Evolutionary conservation across 2,888 invertebrate genomes (phyloP).

Genomic region (Seira sanloemensis): DNA sequence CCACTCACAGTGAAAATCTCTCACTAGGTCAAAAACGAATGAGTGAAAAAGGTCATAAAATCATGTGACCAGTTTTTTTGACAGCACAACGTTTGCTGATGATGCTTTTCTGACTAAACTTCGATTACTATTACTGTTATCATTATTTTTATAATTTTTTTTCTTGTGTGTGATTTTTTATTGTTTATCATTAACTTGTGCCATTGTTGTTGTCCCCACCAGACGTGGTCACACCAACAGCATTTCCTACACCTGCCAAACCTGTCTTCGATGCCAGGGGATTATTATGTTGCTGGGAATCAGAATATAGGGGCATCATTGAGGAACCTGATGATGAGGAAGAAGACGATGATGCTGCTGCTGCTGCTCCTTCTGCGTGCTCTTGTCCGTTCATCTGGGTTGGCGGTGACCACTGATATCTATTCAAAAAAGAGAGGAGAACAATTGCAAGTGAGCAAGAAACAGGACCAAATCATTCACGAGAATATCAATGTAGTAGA

Average conservation of each 20-base stretch:
- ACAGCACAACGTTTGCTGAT: too few relatives aligned
- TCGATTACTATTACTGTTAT: slow-evolving; percentile 36
- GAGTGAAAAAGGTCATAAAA: slow-evolving; percentile 34
- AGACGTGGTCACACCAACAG: slow-evolving; percentile 49
- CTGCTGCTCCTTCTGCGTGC: slow-evolving; percentile 63
- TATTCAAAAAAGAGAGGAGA: slow-evolving; percentile 36
- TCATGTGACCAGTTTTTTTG: slow-evolving; percentile 24
- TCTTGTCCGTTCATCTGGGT: slow-evolving; percentile 75
- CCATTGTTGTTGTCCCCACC: slow-evolving; percentile 56
- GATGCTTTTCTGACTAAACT: slow-evolving; percentile 23
- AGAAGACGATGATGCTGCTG: slow-evolving; percentile 51
- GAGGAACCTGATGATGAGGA: slow-evolving; percentile 45
- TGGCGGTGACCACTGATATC: slow-evolving; percentile 73
- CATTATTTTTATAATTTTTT: too few relatives aligned
- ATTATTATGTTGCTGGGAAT: slow-evolving; percentile 53
- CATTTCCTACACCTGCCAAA: slow-evolving; percentile 67
- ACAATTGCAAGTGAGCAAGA: too few relatives aligned
- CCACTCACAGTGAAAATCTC: background rate
- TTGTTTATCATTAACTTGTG: too few relatives aligned
- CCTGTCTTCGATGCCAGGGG: slow-evolving; percentile 54
- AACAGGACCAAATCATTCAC: slow-evolving; percentile 31
- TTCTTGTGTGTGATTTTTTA: too few relatives aligned
- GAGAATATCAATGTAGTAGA: background rate
- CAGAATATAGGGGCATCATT: slow-evolving; percentile 66
- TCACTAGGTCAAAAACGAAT: background rate